Percentiles rank a stretch among this genome's conserved stretches.
Evolutionary conservation across 2,797 vertebrate genomes (phyloP).

Genomic region (Peromyscus attwateri): DNA sequence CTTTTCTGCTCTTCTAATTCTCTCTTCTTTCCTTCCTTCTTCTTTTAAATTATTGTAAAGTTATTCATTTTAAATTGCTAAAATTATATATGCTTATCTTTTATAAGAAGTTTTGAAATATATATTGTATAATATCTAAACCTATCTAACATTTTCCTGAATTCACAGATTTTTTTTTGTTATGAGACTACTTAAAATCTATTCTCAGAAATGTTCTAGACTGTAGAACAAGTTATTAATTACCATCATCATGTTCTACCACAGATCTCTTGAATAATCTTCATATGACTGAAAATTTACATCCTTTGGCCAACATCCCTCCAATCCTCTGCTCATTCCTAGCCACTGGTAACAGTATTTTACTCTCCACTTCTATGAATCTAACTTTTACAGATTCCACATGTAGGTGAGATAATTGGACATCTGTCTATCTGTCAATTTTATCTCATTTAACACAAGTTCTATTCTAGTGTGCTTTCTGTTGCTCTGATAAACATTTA

Average conservation of each 20-base stretch:
- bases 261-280: background rate
- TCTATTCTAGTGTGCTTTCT: background rate
- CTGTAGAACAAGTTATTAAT: background rate
- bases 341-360: background rate
- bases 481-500: background rate
- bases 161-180: background rate
- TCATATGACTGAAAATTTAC: background rate
- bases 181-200: background rate
- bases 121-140: background rate
- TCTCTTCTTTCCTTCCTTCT: background rate
- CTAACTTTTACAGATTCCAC: background rate
- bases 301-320: background rate
- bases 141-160: background rate
- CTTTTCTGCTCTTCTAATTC: background rate
- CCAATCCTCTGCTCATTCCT: background rate
- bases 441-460: background rate
- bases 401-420: background rate
- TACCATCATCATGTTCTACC: no score
- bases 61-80: background rate
- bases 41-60: background rate
- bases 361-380: background rate
- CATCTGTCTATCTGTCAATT: background rate
- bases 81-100: background rate
- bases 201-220: background rate
- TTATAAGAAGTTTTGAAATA: background rate